phyloP scores from a whole-genome alignment of 35 echinoderm and acorn worm species.

The Patiria miniata region DNA sequence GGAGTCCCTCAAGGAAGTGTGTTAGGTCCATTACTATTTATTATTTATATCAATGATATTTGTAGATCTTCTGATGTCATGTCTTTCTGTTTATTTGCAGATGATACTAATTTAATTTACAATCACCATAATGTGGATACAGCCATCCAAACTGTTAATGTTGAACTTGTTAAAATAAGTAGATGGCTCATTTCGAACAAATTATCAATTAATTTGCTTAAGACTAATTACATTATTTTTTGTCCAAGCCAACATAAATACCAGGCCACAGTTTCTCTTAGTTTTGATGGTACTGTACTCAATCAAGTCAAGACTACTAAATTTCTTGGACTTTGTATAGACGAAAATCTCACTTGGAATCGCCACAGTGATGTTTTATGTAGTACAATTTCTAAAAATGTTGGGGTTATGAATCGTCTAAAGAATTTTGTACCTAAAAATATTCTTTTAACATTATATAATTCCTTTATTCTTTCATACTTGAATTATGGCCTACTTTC shows the following conservation, averaged over 20 bases:
- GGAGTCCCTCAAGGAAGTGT: slow-evolving; percentile 51
- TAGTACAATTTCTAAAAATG: slow-evolving; percentile 5
- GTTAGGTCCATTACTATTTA: slow-evolving; percentile 41
- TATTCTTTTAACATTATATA: background rate
- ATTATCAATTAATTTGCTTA: slow-evolving; percentile 15
- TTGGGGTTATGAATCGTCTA: background rate
- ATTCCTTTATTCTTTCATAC: background rate
- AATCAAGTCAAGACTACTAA: background rate
- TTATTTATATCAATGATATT: slow-evolving; percentile 44
- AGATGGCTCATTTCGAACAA: slow-evolving; percentile 7
- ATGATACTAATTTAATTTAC: background rate
- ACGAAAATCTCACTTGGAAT: background rate
- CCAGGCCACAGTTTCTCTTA: background rate
- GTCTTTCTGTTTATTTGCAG: slow-evolving; percentile 17
- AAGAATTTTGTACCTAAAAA: background rate
- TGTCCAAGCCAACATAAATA: slow-evolving; percentile 3
- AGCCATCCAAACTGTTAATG: background rate
- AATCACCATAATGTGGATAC: background rate
- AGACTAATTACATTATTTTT: slow-evolving; percentile 8
- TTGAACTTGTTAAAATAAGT: slow-evolving; percentile 5
- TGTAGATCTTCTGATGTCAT: background rate
- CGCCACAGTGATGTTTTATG: background rate
- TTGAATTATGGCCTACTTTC: background rate
- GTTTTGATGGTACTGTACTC: background rate
- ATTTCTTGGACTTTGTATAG: slow-evolving; percentile 1